Base-by-base conservation (phyloP, 2,797 vertebrate genomes). In the Chlorospingus semifuscus region DNA sequence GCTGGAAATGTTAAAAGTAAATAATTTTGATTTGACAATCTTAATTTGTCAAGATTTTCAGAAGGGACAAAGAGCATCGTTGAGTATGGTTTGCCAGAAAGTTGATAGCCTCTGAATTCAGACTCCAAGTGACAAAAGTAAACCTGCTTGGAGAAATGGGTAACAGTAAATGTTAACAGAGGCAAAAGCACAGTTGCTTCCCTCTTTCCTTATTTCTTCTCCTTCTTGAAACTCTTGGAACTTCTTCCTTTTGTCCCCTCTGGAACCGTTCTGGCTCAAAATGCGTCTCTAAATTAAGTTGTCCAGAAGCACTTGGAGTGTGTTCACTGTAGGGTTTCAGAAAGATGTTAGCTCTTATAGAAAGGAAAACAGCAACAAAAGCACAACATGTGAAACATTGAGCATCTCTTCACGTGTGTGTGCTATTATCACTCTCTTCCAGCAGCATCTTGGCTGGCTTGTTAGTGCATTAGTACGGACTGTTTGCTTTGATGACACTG, bases 351-450 rank as follows among this genome's bases (percentile, higher is more conserved):
- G 32, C 29, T 80, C 64, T 77, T 52, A 26, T 8, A 52, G 37
- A 56, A 87, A 63, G 29, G 17, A 72, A 46, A 90, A 15, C 23
- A 47, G 12, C 41, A 39, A 36, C 14, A 53, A 49, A 46, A 80
- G 9, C 16, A 18, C 19, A 60, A 37, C 8, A 7, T 5, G 6
- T 12, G 47, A 70, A 55, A 46, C 30, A 26, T 2, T 55, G 52
- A 61, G 29, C 61, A 49, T 2, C 32, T 72, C 60, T 84, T 85
- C 17, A 36, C 4, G 2, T 39, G 16, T 0, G 0, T 27, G 27
- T n/a, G 15, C 29, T 57, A 22, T 23, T 63, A 12, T 6, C 27
- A 41, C 15, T 2, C 0, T 7, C 17, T 70, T 47, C 56, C 47
- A 69, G 59, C 46, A 87, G n/a, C 36, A 44, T 46, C 59, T 46